Conservation (phyloP, 2,797 vertebrate species). For the Chrosomus eos region DNA sequence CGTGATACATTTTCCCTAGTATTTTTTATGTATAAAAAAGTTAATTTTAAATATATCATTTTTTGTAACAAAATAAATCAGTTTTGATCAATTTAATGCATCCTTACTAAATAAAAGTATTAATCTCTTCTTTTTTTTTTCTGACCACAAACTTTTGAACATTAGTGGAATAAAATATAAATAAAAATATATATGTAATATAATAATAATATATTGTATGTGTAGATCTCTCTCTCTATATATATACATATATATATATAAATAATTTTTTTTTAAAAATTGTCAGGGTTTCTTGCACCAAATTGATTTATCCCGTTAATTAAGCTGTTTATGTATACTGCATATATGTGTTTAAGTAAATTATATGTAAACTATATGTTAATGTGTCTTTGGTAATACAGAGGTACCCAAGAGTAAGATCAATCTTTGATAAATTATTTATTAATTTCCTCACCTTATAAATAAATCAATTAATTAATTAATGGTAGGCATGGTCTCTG, state of each 20-base stretch:
- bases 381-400: background rate
- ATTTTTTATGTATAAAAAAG: background rate
- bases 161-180: background rate
- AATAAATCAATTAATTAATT: too few relatives aligned
- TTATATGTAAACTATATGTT: background rate
- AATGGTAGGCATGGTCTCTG: too few relatives aligned
- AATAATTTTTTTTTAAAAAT: too few relatives aligned
- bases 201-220: too few relatives aligned
- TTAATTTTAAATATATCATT: background rate
- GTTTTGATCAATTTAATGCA: background rate
- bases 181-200: background rate
- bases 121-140: background rate
- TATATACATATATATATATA: too few relatives aligned
- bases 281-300: background rate
- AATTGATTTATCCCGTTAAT: background rate
- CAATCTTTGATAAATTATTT: background rate
- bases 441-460: background rate
- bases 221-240: too few relatives aligned
- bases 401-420: background rate
- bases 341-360: background rate
- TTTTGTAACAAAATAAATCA: background rate
- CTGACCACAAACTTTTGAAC: too few relatives aligned
- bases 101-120: too few relatives aligned
- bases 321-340: background rate
- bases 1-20: background rate